Conservation (phyloP, 2,797 vertebrate genomes). For the Schizothorax lantsangensis region DNA sequence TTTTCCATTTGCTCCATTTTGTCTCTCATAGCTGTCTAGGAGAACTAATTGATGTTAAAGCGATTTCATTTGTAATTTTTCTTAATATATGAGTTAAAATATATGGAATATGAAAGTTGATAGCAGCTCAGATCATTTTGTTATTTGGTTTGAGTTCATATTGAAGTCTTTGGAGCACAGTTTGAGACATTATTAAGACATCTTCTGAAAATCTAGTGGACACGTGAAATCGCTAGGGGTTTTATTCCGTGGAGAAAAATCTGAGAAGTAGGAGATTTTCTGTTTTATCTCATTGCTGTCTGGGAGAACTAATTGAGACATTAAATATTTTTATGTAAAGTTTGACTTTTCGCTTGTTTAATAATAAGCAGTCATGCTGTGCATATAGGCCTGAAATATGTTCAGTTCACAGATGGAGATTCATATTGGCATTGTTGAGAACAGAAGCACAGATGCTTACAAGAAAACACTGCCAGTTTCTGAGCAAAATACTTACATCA, state of each 20-base stretch:
- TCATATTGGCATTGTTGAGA: background rate
- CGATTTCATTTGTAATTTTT: no score
- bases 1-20: background rate
- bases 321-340: slow-evolving; percentile 3
- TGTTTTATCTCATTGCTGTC: background rate
- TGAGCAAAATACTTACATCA: background rate
- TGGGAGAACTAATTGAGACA: background rate
- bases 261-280: background rate
- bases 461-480: background rate
- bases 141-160: background rate
- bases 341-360: background rate
- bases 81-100: background rate
- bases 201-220: background rate
- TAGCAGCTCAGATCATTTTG: background rate
- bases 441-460: slow-evolving; percentile 12
- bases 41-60: no score
- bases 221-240: background rate
- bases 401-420: background rate
- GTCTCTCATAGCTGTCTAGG: background rate
- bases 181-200: background rate
- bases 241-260: background rate
- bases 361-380: background rate
- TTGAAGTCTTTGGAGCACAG: background rate
- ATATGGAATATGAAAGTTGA: background rate
- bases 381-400: slow-evolving; percentile 3